A percentile compares a stretch with the other conserved stretches of the same genome.
Evolutionary conservation across 2,797 vertebrate genomes (phyloP).

Genomic region (Anguilla pacifica): DNA sequence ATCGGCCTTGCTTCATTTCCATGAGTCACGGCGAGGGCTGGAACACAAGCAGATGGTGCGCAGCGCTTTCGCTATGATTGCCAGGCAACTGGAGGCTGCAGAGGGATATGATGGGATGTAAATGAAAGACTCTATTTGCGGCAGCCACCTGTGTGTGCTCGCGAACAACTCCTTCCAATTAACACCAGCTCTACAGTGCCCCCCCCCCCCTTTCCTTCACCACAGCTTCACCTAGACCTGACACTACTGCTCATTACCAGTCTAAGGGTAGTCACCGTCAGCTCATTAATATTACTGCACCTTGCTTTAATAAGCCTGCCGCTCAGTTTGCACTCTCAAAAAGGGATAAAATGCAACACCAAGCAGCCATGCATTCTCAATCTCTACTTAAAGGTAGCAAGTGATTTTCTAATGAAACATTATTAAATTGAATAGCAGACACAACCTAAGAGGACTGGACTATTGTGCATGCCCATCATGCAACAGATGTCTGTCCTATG

Average conservation of each 20-base stretch:
- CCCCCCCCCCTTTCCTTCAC: not conserved
- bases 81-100: constrained; percentile 1
- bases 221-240: not conserved
- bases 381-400: not conserved
- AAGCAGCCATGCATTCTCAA: not conserved
- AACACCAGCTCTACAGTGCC: not conserved
- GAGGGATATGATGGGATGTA: not conserved
- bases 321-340: not conserved
- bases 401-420: not conserved
- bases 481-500: not conserved
- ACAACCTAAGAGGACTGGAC: not conserved
- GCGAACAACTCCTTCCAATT: constrained; percentile 1
- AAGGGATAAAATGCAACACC: not conserved
- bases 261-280: not conserved
- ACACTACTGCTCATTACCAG: constrained; percentile 5
- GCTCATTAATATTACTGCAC: not conserved
- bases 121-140: not conserved
- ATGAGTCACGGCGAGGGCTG: not conserved
- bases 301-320: not conserved
- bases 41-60: constrained; percentile 15
- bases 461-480: not conserved
- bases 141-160: not conserved
- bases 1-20: not conserved
- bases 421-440: not conserved
- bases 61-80: not conserved